A percentile compares a stretch with the other conserved stretches of the same genome.
phyloP scores from a whole-genome alignment of 2,797 vertebrate genomes.

The Hypotaenidia okinawae region DNA sequence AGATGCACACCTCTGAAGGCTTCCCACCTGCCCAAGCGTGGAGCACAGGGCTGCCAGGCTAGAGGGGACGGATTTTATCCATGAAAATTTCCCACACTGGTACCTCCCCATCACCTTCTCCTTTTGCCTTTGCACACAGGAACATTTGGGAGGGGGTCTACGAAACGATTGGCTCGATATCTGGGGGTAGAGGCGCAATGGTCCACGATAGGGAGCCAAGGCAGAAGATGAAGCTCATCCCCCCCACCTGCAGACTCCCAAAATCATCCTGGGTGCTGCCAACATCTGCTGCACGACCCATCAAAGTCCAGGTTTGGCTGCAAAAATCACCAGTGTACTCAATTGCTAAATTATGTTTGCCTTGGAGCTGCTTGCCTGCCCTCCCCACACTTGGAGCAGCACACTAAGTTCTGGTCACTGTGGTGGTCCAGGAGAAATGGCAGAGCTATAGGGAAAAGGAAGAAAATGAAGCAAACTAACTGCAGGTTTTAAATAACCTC shows the following conservation, averaged over 20 bases:
- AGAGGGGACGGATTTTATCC: not conserved
- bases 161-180: rapidly evolving
- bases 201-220: not conserved
- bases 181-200: not conserved
- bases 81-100: not conserved
- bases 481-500: not conserved
- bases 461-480: not conserved
- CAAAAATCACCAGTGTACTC: not conserved
- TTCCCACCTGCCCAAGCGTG: not conserved
- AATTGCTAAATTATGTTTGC: not conserved
- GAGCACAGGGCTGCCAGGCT: not conserved
- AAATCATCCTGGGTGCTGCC: not conserved
- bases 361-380: not conserved
- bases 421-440: not conserved
- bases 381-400: not conserved
- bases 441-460: not conserved
- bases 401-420: not conserved
- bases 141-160: not conserved
- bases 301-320: not conserved
- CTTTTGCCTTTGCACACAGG: not conserved
- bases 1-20: not conserved
- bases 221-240: not conserved
- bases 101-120: not conserved
- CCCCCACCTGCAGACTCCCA: not conserved
- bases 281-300: rapidly evolving